Evolutionary conservation across 1,140 invertebrate genomes (phyloP).

Genomic region (Pristionchus pacificus): DNA sequence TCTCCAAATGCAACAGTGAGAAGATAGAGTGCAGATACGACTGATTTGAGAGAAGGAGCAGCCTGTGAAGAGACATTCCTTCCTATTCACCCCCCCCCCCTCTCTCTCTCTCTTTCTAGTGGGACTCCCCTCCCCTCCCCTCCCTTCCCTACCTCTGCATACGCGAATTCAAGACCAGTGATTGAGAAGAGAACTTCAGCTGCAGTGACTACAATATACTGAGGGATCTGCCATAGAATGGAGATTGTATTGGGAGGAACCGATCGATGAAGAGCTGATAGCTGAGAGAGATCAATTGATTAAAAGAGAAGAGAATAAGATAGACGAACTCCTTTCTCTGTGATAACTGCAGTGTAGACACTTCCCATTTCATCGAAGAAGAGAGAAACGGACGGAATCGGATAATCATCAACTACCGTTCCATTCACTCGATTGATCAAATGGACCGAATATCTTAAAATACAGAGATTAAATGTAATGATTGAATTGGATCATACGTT

Average conservation of each 20-base stretch:
- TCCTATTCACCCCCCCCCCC: no score
- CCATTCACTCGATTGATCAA: no score
- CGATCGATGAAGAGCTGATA: not conserved
- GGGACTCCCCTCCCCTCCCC: not conserved
- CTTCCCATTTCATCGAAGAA: not conserved
- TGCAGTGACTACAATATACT: slow-evolving; percentile 23
- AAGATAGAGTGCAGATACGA: slow-evolving; percentile 16
- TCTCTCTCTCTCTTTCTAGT: not conserved
- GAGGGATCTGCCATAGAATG: slow-evolving; percentile 26
- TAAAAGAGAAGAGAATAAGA: not conserved
- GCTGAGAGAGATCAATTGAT: not conserved
- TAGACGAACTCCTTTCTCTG: not conserved
- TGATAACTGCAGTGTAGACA: not conserved
- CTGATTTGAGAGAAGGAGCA: slow-evolving; percentile 21
- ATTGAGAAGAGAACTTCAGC: slow-evolving; percentile 32
- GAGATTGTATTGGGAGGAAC: slow-evolving; percentile 30
- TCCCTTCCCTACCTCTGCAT: not conserved
- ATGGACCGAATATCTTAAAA: no score
- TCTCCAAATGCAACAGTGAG: slow-evolving; percentile 22
- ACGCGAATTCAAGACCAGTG: slow-evolving; percentile 26
- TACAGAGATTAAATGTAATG: no score
- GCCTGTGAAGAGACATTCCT: no score
- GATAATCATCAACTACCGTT: not conserved
- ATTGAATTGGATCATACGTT: no score
- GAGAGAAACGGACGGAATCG: no score